Evolutionary conservation across 2,113 vertebrate species (phyloP), one percentile per base, ranked within the genome.

Genomic region (Apodemus speciosus): DNA sequence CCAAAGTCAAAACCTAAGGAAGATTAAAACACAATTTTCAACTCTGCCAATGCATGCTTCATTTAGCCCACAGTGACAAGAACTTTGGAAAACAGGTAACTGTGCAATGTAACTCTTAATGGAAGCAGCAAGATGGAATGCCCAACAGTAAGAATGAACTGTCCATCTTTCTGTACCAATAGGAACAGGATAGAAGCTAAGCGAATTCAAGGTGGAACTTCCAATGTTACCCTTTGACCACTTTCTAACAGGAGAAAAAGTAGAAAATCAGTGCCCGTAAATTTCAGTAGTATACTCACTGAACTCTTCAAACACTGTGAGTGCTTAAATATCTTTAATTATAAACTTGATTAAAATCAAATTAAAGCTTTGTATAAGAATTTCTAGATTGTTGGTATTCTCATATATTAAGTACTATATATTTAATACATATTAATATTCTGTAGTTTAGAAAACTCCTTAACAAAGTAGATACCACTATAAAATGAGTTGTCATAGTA

Each of bases 1-100:
- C 99, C 99, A 68, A 99, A 99, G 98, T 99, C 99, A 98, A 99
- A 99, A 92, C 99, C 99, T 99, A 96, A 43, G 86, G 84, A 91
- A 88, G 58, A 58, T 64, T 15, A 43, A 15, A 10, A 20, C 27
- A 10, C 80, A 7, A 9, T 14, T 35, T 38, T 89, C 49, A 71
- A 43, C 56, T 79, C 16, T 51, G 56, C 49, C 35, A 87, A 38
- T 83, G 53, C 30, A 80, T 0, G 20, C 46, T 73, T 71, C 32
- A 1, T 15, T 25, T 21, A 9, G 51, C 10, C 58, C 21, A 43
- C 53, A 27, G n/a, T 56, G 25, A 30, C 0, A 40, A 21, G 75
- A 51, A 38, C n/a, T 46, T 75, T 51, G 13, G 73, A 13, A 62
- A 86, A 64, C 3, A n/a, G 62, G 0, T 3, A 40, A 21, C 0